Evolutionary conservation across 2,797 vertebrate genomes (phyloP), one percentile per base, ranked within the genome.

Genomic region (Tenualosa ilisha): DNA sequence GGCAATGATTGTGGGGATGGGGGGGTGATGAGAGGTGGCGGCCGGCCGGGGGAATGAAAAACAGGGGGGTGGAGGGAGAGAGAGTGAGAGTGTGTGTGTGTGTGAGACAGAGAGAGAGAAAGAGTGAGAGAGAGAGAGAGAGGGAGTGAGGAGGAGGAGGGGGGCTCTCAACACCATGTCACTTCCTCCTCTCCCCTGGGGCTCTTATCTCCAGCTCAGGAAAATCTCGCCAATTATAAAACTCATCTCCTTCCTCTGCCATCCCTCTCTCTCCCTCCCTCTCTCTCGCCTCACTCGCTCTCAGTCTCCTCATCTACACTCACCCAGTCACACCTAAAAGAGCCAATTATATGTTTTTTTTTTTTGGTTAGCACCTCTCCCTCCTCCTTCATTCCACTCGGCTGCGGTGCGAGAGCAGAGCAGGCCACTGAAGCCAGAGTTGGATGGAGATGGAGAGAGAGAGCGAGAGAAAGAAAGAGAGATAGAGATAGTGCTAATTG

Each of bases 211-310:
- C 93, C 93, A 93, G 94, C 90, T 84, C 91, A 93, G 92, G 93
- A 92, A 95, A 95, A 95, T 95, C 93, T 93, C 92, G 91, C 93
- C 94, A 96, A 95, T 95, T 96, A 95, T 95, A 95, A 95, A 95
- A 92, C 91, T 94, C 93, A 94, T 94, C 92, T 94, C 87, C 88
- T 88, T 92, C 89, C 85, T 90, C 87, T 89, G 86, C 84, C 20
- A 37, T 31, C 81, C 63, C 75, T 31, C 81, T 85, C 79, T 81
- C 84, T 82, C 79, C 82, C 88, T 88, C 89, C 88, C 86, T 89
- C 85, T 88, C 83, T 59, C 87, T 85, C 86, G 85, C 87, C 81
- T 65, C 85, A 50, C 65, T 43, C 86, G 53, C 85, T 90, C 88
- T 84, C 72, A 50, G 82, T 92, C 85, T 86, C 87, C 88, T 86